Conservation (phyloP, 1,140 invertebrate genomes). For the Phenacoccus solenopsis region DNA sequence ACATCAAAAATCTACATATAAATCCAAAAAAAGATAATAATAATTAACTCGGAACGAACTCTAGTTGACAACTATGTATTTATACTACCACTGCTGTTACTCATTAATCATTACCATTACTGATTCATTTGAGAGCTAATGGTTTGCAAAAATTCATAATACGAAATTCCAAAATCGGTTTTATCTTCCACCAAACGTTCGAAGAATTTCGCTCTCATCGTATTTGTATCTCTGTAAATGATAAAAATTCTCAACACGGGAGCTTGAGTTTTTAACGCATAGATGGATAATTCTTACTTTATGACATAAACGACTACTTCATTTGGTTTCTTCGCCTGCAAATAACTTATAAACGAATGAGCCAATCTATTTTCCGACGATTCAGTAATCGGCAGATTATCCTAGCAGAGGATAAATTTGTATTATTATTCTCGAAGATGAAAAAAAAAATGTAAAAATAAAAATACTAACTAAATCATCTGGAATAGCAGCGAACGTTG, state of each 20-base stretch:
- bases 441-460: background rate
- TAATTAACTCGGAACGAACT: too few species aligned
- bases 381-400: background rate
- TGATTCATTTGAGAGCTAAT: slow-evolving; percentile 82
- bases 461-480: slow-evolving; percentile 47
- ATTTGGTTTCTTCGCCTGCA: slow-evolving; percentile 9
- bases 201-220: slow-evolving; percentile 63
- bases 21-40: too few species aligned
- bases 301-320: background rate
- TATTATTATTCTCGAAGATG: too few species aligned
- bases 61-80: too few species aligned
- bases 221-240: slow-evolving; percentile 72
- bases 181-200: slow-evolving; percentile 88
- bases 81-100: too few species aligned
- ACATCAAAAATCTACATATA: too few species aligned
- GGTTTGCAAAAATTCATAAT: slow-evolving; percentile 97
- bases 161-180: slow-evolving; percentile 83
- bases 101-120: too few species aligned
- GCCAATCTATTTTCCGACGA: slow-evolving; percentile 24
- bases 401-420: too few species aligned
- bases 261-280: too few species aligned
- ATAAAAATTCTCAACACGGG: slow-evolving; percentile 22
- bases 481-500: slow-evolving; percentile 45
- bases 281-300: slow-evolving; percentile 11
- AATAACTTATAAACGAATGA: slow-evolving; percentile 9